These are phyloP conservation scores for Karalla daura DNA, from an alignment of 2,797 vertebrate species.

Conservation along the genomic window DNA sequence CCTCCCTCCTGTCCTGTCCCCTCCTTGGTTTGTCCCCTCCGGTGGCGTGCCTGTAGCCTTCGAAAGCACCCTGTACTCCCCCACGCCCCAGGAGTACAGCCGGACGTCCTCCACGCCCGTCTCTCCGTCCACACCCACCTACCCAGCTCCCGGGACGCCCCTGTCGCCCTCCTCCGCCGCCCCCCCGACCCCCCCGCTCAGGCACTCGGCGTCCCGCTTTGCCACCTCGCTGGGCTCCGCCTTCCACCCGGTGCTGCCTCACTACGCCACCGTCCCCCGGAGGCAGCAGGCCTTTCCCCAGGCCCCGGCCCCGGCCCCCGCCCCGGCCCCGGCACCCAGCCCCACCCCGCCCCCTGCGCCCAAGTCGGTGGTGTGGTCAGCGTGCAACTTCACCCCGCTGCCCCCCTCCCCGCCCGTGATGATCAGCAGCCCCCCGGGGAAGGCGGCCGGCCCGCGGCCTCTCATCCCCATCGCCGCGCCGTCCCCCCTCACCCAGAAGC, in stretches of 20 bases:
- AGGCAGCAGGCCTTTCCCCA: conserved; percentile 86
- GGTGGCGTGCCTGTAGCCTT: conserved; percentile 85
- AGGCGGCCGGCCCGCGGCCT: conserved; percentile 91
- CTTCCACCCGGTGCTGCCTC: conserved; percentile 97
- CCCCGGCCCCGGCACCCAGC: conserved; percentile 78
- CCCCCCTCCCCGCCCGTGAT: conserved; percentile 96
- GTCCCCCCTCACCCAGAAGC: conserved; percentile 87
- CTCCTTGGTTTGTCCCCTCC: conserved; percentile 67
- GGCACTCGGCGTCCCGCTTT: conserved; percentile 95
- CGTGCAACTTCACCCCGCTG: conserved; percentile 91
- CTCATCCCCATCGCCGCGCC: conserved; percentile 90
- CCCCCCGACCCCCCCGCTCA: conserved; percentile 94
- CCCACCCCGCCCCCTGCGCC: conserved; percentile 78
- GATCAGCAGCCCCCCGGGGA: conserved; percentile 97
- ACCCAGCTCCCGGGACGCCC: conserved; percentile 79
- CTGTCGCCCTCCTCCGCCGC: conserved; percentile 85
- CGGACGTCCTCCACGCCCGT: conserved; percentile 88
- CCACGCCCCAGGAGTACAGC: conserved; percentile 89
- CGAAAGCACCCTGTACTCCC: conserved; percentile 92
- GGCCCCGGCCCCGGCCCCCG: conserved; percentile 81
- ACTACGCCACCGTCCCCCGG: conserved; percentile 94
- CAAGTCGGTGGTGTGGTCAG: conserved; percentile 90
- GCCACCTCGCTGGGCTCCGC: conserved; percentile 96
- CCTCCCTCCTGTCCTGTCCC: conserved; percentile 53
- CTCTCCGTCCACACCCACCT: conserved; percentile 86